These are phyloP conservation scores for Pseudomyrmex gracilis DNA, from an alignment of 1,140 invertebrate species.

Conservation along the genomic window DNA sequence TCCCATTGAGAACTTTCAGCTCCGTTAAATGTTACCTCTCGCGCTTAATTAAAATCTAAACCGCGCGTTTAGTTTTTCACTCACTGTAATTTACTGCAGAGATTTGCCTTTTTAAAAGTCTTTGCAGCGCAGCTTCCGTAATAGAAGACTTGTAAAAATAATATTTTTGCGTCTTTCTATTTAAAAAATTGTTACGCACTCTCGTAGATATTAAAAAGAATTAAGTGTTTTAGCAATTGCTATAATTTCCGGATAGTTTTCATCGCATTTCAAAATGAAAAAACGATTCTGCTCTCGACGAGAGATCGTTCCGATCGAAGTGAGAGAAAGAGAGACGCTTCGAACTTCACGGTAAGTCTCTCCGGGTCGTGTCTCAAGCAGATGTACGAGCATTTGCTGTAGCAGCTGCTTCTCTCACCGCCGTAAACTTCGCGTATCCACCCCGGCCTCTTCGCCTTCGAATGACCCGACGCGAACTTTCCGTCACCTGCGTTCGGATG, in stretches of 20 bases:
- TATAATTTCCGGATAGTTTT: conserved; percentile 15
- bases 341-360: conserved; percentile 31
- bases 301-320: conserved; percentile 1
- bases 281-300: not conserved
- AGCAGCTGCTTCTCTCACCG: conserved; percentile 80
- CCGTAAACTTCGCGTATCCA: conserved; percentile 61
- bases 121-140: not conserved
- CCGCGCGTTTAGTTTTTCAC: too few relatives aligned
- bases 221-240: not conserved
- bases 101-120: not conserved
- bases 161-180: not conserved
- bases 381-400: conserved; percentile 82
- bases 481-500: not conserved
- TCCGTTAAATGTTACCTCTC: not conserved
- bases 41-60: conserved; percentile 29
- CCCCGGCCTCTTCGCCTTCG: conserved; percentile 39
- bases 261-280: not conserved
- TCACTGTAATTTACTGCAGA: not conserved
- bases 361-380: conserved; percentile 78
- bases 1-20: conserved; percentile 22
- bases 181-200: not conserved
- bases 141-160: conserved; percentile 25
- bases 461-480: conserved; percentile 29
- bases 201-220: not conserved
- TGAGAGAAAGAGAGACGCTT: conserved; percentile 6